Percentiles rank a stretch among this genome's conserved stretches.
These are phyloP conservation scores for Fundulus diaphanus DNA, from an alignment of 2,797 vertebrate species.

Conservation along the genomic window DNA sequence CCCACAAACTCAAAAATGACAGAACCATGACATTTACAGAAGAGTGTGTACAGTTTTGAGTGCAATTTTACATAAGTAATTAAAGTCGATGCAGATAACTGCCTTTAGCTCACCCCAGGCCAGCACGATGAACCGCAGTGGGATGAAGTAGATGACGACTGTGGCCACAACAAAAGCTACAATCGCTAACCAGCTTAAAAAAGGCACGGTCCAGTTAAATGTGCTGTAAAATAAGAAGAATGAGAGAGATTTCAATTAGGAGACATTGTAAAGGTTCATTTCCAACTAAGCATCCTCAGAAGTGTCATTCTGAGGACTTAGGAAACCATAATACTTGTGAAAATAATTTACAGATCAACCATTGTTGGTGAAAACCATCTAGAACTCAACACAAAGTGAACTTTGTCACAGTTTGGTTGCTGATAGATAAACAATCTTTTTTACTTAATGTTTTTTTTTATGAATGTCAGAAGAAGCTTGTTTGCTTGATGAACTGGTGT, in stretches of 20 bases:
- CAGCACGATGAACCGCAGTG: constrained; percentile 95
- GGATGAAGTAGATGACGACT: constrained; percentile 91
- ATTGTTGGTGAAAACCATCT: constrained; percentile 12
- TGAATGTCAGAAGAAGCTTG: background rate
- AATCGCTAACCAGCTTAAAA: constrained; percentile 96
- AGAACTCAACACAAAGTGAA: background rate
- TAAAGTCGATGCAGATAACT: constrained; percentile 2
- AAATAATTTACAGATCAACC: constrained; percentile 26
- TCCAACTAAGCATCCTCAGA: constrained; percentile 1
- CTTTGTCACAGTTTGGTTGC: constrained; percentile 11
- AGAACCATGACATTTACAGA: background rate
- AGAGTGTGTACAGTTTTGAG: background rate
- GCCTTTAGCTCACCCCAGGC: constrained; percentile 91
- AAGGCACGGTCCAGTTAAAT: constrained; percentile 98
- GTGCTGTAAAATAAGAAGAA: constrained; percentile 81
- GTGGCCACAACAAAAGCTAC: constrained; percentile 88
- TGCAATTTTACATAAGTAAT: background rate
- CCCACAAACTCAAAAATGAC: constrained; percentile 2
- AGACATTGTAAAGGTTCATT: constrained; percentile 10
- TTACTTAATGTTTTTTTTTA: constrained; percentile 14
- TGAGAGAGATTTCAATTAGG: background rate
- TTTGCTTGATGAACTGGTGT: background rate
- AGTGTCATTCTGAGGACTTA: background rate
- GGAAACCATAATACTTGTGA: background rate
- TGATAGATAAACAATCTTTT: constrained; percentile 15